phyloP scores from a whole-genome alignment of 2,113 vertebrate species.

The Neolamprologus caudopunctatus region DNA sequence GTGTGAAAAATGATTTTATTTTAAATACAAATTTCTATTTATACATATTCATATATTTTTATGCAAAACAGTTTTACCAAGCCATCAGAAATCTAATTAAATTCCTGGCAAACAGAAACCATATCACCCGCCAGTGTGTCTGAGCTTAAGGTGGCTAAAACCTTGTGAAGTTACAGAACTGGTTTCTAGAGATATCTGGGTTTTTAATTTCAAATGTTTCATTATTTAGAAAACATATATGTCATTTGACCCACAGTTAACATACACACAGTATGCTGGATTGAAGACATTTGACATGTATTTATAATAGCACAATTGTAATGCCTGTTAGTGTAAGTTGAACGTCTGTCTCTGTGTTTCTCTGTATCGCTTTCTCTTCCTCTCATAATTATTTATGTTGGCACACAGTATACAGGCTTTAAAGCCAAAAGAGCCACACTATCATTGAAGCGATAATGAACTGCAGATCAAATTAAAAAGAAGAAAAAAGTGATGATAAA shows the following conservation, averaged over 20 bases:
- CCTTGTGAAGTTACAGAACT: not conserved
- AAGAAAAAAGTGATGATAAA: constrained; percentile 21
- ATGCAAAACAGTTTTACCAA: not conserved
- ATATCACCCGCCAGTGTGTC: not conserved
- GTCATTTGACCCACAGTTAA: not conserved
- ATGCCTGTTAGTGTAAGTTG: not conserved
- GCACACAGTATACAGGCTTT: not conserved
- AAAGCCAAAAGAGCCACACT: constrained; percentile 17
- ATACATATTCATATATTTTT: not conserved
- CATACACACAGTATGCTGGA: not conserved
- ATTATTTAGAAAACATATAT: not conserved
- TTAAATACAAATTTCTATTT: not conserved
- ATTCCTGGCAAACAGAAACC: not conserved
- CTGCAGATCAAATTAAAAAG: constrained; percentile 32
- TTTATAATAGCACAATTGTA: not conserved
- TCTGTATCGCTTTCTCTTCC: not conserved
- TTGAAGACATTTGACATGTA: not conserved
- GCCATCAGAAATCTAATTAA: not conserved
- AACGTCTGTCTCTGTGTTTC: not conserved
- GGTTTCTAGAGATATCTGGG: not conserved
- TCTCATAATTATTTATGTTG: constrained; percentile 20
- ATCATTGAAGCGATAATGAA: constrained; percentile 34
- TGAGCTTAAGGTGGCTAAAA: not conserved
- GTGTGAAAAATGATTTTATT: not conserved
- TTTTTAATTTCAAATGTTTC: not conserved